A percentile compares a stretch with the other conserved stretches of the same genome.
Evolutionary conservation across 30 jellyfish, hydroid and myxozoan species (phyloP).

Genomic region (Hydra vulgaris): DNA sequence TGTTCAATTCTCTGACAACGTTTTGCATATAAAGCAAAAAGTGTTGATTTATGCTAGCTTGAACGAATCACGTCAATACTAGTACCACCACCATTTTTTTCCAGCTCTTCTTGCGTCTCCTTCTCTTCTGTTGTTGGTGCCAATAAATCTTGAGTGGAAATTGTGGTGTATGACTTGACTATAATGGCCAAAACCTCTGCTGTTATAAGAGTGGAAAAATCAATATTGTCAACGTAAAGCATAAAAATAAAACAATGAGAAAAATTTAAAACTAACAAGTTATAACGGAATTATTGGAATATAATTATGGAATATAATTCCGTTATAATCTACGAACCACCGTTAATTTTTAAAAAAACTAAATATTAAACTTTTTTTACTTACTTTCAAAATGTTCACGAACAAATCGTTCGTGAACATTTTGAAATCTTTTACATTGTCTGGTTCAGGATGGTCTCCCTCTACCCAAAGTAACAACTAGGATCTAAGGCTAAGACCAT

Average conservation of each 20-base stretch:
- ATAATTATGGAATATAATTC: too few relatives aligned
- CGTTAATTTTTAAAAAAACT: neutral
- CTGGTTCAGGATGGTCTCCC: neutral
- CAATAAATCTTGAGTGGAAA: neutral
- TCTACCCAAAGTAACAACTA: neutral
- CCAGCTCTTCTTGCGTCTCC: neutral
- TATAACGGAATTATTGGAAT: neutral
- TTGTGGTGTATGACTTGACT: neutral
- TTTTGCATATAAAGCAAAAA: too few relatives aligned
- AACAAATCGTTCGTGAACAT: too few relatives aligned
- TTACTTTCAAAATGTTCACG: neutral
- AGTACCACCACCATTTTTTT: neutral
- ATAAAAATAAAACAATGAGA: neutral
- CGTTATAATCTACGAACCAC: neutral
- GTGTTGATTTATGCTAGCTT: too few relatives aligned
- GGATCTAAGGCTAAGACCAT: neutral
- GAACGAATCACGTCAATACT: too few relatives aligned
- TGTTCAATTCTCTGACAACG: too few relatives aligned
- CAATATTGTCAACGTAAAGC: neutral
- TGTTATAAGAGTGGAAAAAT: neutral
- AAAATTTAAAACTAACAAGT: neutral
- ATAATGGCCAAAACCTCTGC: neutral
- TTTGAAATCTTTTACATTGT: neutral
- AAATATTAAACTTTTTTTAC: neutral
- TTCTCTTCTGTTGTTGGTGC: neutral